These are phyloP conservation scores for Megaptera novaeangliae DNA, from an alignment of 2,113 vertebrate species.

Conservation along the genomic window DNA sequence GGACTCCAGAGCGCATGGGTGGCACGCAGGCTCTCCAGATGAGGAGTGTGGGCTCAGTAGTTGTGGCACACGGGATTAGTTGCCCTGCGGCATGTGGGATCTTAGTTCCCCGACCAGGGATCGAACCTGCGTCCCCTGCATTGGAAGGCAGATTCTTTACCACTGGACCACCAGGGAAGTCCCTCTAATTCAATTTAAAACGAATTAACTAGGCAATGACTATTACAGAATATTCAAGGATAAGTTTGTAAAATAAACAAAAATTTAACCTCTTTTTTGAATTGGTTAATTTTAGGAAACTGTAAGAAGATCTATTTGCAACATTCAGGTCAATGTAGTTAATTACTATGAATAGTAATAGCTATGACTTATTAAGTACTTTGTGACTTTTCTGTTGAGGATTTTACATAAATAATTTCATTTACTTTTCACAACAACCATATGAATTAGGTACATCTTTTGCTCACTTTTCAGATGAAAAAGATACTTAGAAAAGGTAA, in stretches of 20 bases:
- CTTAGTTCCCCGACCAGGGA: too few relatives aligned
- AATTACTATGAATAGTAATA: neutral
- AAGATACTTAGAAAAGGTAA: constrained; percentile 10
- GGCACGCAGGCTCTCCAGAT: too few relatives aligned
- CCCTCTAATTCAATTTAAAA: neutral
- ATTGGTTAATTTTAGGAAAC: constrained; percentile 18
- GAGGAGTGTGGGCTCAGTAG: too few relatives aligned
- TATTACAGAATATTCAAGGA: neutral
- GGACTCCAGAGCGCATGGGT: too few relatives aligned
- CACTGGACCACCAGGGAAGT: too few relatives aligned
- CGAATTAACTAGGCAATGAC: neutral
- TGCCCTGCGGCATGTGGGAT: too few relatives aligned
- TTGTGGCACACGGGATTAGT: too few relatives aligned
- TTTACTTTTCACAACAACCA: constrained; percentile 11
- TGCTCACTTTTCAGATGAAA: neutral
- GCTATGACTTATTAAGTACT: neutral
- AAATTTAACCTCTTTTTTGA: constrained; percentile 12
- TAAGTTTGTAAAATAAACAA: neutral
- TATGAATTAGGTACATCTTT: neutral
- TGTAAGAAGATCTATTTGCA: neutral
- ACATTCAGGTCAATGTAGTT: neutral
- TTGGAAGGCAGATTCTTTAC: too few relatives aligned
- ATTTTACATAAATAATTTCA: neutral
- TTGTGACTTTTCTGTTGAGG: neutral
- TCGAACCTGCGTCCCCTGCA: too few relatives aligned